Percentiles rank a stretch among this genome's conserved stretches.
Evolutionary conservation across 2,797 vertebrate genomes (phyloP).

Genomic region (Merluccius polli): DNA sequence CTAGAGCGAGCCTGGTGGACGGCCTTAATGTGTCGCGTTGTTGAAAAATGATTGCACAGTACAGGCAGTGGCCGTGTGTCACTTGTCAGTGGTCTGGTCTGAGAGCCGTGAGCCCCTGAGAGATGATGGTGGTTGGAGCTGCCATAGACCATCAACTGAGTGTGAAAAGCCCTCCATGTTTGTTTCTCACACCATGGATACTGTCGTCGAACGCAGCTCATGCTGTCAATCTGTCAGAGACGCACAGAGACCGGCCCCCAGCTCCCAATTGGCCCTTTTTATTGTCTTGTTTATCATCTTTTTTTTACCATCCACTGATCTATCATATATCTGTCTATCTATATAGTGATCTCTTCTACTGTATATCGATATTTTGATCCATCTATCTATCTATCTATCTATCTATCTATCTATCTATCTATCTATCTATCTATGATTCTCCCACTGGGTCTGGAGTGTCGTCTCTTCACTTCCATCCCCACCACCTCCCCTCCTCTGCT

Average conservation of each 20-base stretch:
- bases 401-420: constrained; percentile 13
- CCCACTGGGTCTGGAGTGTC: constrained; percentile 59
- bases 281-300: not conserved
- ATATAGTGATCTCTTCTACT: constrained; percentile 34
- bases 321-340: constrained; percentile 8
- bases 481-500: constrained; percentile 42
- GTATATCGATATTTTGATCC: constrained; percentile 8
- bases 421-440: constrained; percentile 43
- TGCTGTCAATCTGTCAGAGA: constrained; percentile 56
- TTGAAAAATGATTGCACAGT: not conserved
- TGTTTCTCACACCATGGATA: constrained; percentile 29
- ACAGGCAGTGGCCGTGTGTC: not conserved
- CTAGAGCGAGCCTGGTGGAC: not conserved
- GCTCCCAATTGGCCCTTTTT: constrained; percentile 46
- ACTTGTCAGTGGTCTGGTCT: not conserved
- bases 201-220: constrained; percentile 20
- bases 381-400: constrained; percentile 9
- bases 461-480: constrained; percentile 58
- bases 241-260: constrained; percentile 36
- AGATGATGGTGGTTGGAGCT: constrained; percentile 42
- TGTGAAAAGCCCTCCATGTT: constrained; percentile 42
- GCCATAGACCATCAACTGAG: constrained; percentile 29
- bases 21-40: too few species aligned
- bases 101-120: not conserved
- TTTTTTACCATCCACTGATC: not conserved